phyloP scores from a whole-genome alignment of 30 jellyfish, hydroid and myxozoan species.

The Pseudorhiza aurosa region DNA sequence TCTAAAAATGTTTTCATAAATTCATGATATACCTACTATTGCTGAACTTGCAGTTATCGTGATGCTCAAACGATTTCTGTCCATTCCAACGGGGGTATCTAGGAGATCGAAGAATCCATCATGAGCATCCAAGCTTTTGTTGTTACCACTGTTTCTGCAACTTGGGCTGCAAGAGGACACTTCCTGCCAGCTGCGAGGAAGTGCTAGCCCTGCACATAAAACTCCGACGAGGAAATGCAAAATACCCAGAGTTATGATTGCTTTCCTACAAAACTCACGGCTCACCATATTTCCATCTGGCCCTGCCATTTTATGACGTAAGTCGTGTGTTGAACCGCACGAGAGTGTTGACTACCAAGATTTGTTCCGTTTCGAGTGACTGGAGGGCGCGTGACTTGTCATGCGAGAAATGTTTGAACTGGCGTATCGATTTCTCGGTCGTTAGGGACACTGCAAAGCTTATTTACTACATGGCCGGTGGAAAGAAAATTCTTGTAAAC shows the following conservation, averaged over 20 bases:
- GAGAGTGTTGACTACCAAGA: not conserved
- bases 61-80: not conserved
- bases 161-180: too few species aligned
- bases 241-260: not conserved
- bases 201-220: not conserved
- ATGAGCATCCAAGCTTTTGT: not conserved
- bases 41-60: not conserved
- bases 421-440: too few species aligned
- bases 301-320: not conserved
- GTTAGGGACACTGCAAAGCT: too few species aligned
- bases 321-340: not conserved
- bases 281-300: not conserved
- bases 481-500: too few species aligned
- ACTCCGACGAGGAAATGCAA: not conserved
- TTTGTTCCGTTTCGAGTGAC: too few species aligned
- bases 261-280: not conserved
- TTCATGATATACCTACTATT: too few species aligned
- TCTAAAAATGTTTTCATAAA: too few species aligned
- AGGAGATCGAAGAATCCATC: not conserved
- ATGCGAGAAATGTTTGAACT: too few species aligned
- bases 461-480: too few species aligned
- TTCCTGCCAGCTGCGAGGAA: too few species aligned
- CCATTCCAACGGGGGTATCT: not conserved
- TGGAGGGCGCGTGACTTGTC: too few species aligned
- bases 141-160: too few species aligned